Base-by-base conservation (phyloP, 2,888 invertebrate species). In the Bombylius major region DNA sequence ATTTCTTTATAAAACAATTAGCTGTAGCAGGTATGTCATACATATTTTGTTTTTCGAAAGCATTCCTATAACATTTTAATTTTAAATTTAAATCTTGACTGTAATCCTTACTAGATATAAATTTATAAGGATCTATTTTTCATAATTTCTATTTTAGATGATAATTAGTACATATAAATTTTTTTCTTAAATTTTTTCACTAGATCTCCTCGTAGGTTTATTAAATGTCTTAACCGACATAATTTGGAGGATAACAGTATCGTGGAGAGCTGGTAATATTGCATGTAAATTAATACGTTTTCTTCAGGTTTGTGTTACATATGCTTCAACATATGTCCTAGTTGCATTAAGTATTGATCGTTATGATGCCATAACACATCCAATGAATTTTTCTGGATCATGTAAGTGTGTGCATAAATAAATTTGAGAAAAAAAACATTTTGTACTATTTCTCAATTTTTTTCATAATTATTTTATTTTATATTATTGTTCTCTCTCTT, bases 321-420 rank as follows among this genome's bases (percentile, higher is more conserved):
- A 91, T 70, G 90, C 91, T 2, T 93, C 93, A 4, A 94, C 93
- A 0, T 94, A 94, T 70, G 92, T 94, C 39, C 78, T 94, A 56
- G 93, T 94, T 33, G 93, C 93, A 4, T 79, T 94, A 58, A 92
- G 91, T 66, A 91, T 94, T 66, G 94, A 94, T 76, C 80, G 94
- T 65, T 93, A 92, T 70, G 93, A 94, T 67, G 94, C 93, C 61
- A 93, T 94, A 68, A 90, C 90, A 13, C 88, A 91, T 74, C 94
- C 94, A 1, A 91, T 94, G 90, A 93, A 93, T 76, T 94, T 94
- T 75, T 89, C 90, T 54, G 89, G 91, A 67, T 91, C 92, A 71
- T 92, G 93, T 93, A 78, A 89, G 92, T 88, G 93, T 93, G 77
- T 89, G 92, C 88, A 47, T 47, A 6, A 23, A 8, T 13, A 46